These are phyloP conservation scores for Hybos culiciformis DNA, from an alignment of 2,888 invertebrate species.

Conservation along the genomic window DNA sequence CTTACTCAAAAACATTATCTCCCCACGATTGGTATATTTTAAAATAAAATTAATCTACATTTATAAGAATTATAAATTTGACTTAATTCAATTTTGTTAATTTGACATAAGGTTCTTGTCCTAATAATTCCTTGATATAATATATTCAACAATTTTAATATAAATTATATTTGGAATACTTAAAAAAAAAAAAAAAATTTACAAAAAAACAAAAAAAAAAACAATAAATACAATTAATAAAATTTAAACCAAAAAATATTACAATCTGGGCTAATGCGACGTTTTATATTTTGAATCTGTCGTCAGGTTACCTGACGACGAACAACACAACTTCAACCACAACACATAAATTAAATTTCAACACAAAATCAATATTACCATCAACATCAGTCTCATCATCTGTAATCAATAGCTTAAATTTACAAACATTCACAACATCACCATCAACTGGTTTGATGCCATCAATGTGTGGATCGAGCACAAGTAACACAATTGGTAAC, in stretches of 20 bases:
- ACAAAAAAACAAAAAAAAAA: constrained; percentile 14
- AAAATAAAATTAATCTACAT: too few relatives aligned
- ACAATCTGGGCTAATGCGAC: constrained; percentile 37
- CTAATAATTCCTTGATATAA: too few relatives aligned
- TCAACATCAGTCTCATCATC: constrained; percentile 4
- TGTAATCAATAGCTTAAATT: constrained; percentile 8
- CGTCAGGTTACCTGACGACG: constrained; percentile 40
- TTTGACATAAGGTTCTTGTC: too few relatives aligned
- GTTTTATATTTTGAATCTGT: constrained; percentile 37
- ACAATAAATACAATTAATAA: constrained; percentile 14
- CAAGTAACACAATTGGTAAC: neutral
- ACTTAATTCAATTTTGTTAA: too few relatives aligned
- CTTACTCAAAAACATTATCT: too few relatives aligned
- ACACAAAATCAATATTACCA: constrained; percentile 17
- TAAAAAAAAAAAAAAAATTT: constrained; percentile 9
- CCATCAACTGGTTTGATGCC: constrained; percentile 10
- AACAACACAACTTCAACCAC: constrained; percentile 14
- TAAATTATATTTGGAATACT: neutral
- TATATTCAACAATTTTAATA: too few relatives aligned
- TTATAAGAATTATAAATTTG: too few relatives aligned
- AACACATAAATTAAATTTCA: constrained; percentile 12
- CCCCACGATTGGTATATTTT: too few relatives aligned
- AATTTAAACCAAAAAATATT: constrained; percentile 17
- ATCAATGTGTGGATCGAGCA: neutral
- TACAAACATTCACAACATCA: constrained; percentile 10